phyloP scores from a whole-genome alignment of 1,140 invertebrate species.

The Drusus annulatus region DNA sequence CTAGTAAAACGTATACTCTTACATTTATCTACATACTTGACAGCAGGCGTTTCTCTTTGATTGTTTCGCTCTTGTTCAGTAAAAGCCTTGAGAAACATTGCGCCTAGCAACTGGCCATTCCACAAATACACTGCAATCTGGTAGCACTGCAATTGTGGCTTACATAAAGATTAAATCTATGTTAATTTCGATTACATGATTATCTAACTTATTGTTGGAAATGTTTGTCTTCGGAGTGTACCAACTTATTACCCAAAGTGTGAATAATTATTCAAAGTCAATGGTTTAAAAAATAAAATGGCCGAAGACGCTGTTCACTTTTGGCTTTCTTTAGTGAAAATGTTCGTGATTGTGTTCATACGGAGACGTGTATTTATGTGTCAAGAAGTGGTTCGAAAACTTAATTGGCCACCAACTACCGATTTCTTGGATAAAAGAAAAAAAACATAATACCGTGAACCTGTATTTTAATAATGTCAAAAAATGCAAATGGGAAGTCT shows the following conservation, averaged over 20 bases:
- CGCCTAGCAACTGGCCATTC: slow-evolving; percentile 6
- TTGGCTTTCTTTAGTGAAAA: too few species aligned
- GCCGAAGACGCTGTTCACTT: background rate
- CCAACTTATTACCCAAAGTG: background rate
- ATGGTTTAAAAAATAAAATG: slow-evolving; percentile 5
- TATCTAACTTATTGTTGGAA: background rate
- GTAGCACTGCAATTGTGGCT: background rate
- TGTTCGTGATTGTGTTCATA: too few species aligned
- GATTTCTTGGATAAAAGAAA: too few species aligned
- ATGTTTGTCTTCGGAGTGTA: background rate
- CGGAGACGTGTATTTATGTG: too few species aligned
- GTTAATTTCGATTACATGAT: slow-evolving; percentile 10
- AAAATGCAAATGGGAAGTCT: too few species aligned
- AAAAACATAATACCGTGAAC: too few species aligned
- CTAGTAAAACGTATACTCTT: slow-evolving; percentile 4
- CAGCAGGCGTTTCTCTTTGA: slow-evolving; percentile 15
- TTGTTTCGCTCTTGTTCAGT: slow-evolving; percentile 6
- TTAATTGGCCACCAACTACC: too few species aligned
- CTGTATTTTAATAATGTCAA: too few species aligned
- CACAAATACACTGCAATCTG: slow-evolving; percentile 8
- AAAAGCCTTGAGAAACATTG: slow-evolving; percentile 19
- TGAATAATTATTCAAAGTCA: slow-evolving; percentile 5
- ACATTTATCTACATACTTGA: background rate
- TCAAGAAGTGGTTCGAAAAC: too few species aligned
- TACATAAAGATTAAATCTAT: background rate